Evolutionary conservation across 2,797 vertebrate genomes (phyloP).

Genomic region (Labeo calbasu): DNA sequence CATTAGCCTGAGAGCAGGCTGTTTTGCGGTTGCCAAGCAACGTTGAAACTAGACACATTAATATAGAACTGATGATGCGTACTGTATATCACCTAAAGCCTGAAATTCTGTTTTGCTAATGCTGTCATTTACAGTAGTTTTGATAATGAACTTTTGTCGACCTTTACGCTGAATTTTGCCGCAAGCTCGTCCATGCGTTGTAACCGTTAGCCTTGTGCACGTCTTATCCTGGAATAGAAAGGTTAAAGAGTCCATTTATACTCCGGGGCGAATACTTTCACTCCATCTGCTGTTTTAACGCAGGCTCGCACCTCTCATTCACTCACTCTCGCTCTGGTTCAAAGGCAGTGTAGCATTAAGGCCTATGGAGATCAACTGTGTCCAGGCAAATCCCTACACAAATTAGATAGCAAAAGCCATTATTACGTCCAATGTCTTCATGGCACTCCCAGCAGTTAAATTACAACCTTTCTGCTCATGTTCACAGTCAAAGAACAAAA

Average conservation of each 20-base stretch:
- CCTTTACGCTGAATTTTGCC: background rate
- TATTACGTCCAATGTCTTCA: slow-evolving; percentile 69
- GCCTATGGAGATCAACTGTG: slow-evolving; percentile 60
- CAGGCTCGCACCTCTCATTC: slow-evolving; percentile 22
- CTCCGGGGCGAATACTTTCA: background rate
- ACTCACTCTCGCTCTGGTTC: slow-evolving; percentile 43
- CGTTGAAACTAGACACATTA: background rate
- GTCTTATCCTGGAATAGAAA: slow-evolving; percentile 8
- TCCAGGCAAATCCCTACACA: slow-evolving; percentile 68
- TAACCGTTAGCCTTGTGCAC: background rate
- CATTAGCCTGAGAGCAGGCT: slow-evolving; percentile 5
- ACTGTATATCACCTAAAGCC: background rate
- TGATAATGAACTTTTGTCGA: background rate
- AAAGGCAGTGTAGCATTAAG: slow-evolving; percentile 65
- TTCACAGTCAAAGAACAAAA: slow-evolving; percentile 65
- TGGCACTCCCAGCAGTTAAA: slow-evolving; percentile 68
- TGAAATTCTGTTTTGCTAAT: background rate
- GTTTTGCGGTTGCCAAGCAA: slow-evolving; percentile 28
- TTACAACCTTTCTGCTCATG: slow-evolving; percentile 64
- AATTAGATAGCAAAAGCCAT: slow-evolving; percentile 72
- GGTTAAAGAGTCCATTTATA: slow-evolving; percentile 18
- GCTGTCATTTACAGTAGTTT: background rate
- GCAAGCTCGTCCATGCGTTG: background rate
- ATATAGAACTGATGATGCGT: slow-evolving; percentile 2
- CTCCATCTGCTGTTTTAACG: slow-evolving; percentile 26